Percentiles rank a stretch among this genome's conserved stretches.
Evolutionary conservation across 35 echinoderm and acorn worm genomes (phyloP).

Genomic region (Ptychodera flava): DNA sequence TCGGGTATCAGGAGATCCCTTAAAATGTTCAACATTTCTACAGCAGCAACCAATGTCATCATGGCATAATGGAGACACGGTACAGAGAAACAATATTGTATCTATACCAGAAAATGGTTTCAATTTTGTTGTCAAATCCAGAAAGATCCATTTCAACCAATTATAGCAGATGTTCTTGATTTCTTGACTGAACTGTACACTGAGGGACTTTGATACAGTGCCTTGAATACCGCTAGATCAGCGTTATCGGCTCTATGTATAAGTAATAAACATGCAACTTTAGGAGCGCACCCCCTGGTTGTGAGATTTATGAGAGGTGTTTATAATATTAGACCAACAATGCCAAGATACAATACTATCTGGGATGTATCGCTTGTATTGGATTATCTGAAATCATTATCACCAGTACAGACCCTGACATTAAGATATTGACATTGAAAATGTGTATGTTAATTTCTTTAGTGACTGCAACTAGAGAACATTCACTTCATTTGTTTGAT

Average conservation of each 20-base stretch:
- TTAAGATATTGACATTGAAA: constrained; percentile 46
- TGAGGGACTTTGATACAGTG: constrained; percentile 5
- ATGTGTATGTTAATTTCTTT: constrained; percentile 38
- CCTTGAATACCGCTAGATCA: constrained; percentile 32
- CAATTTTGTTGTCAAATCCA: constrained; percentile 14
- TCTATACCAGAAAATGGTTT: constrained; percentile 33
- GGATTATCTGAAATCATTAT: constrained; percentile 30
- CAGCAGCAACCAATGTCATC: constrained; percentile 31
- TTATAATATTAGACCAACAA: constrained; percentile 39
- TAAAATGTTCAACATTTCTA: constrained; percentile 10
- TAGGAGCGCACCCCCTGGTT: constrained; percentile 40
- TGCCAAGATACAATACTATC: constrained; percentile 25
- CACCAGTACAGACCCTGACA: constrained; percentile 14
- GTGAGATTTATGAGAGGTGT: constrained; percentile 54
- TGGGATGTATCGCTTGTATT: constrained; percentile 54
- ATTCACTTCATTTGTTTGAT: constrained; percentile 33
- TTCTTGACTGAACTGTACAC: constrained; percentile 6
- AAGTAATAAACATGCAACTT: background rate
- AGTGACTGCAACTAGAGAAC: constrained; percentile 28
- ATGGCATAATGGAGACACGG: constrained; percentile 26
- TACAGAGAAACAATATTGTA: constrained; percentile 50
- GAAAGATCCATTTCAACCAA: constrained; percentile 5
- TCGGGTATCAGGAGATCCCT: constrained; percentile 19
- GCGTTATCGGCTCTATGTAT: constrained; percentile 29
- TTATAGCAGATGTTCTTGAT: background rate